A percentile compares a stretch with the other conserved stretches of the same genome.
phyloP scores from a whole-genome alignment of 2,797 vertebrate genomes.

The Manis crassicaudata region DNA sequence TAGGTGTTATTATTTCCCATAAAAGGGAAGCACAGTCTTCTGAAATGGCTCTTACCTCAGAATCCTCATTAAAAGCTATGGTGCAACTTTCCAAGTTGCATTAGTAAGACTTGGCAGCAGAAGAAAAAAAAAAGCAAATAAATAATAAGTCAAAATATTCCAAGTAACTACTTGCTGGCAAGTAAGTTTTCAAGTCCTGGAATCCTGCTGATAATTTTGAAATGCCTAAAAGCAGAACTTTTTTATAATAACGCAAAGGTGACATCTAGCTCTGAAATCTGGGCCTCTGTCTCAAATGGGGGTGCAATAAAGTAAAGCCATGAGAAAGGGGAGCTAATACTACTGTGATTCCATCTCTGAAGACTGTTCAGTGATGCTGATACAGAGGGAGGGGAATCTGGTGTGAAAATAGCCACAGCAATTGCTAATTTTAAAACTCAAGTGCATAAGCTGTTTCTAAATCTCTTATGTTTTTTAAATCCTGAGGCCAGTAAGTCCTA shows the following conservation, averaged over 20 bases:
- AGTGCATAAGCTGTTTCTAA: conserved; percentile 76
- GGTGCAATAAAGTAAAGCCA: background rate
- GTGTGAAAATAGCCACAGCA: conserved; percentile 69
- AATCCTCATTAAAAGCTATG: conserved; percentile 78
- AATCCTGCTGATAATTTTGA: conserved; percentile 55
- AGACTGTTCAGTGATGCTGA: background rate
- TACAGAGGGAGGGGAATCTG: conserved; percentile 6
- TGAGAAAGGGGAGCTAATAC: background rate
- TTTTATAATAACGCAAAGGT: conserved; percentile 74
- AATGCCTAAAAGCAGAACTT: conserved; percentile 67
- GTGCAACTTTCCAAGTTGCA: conserved; percentile 77
- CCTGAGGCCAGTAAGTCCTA: conserved; percentile 73
- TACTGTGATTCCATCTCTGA: conserved; percentile 9
- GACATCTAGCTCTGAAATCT: conserved; percentile 66
- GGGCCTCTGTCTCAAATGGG: background rate
- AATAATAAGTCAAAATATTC: conserved; percentile 75
- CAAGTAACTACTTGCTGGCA: conserved; percentile 68
- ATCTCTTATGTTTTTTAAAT: conserved; percentile 74
- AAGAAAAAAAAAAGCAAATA: conserved; percentile 71
- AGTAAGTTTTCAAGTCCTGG: conserved; percentile 64
- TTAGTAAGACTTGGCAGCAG: conserved; percentile 74
- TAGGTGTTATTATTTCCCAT: conserved; percentile 73
- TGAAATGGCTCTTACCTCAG: conserved; percentile 75
- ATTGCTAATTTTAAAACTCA: conserved; percentile 78
- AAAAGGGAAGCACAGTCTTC: conserved; percentile 70